Evolutionary conservation across 2,113 vertebrate species (phyloP).

Genomic region (Aviceda subcristata): DNA sequence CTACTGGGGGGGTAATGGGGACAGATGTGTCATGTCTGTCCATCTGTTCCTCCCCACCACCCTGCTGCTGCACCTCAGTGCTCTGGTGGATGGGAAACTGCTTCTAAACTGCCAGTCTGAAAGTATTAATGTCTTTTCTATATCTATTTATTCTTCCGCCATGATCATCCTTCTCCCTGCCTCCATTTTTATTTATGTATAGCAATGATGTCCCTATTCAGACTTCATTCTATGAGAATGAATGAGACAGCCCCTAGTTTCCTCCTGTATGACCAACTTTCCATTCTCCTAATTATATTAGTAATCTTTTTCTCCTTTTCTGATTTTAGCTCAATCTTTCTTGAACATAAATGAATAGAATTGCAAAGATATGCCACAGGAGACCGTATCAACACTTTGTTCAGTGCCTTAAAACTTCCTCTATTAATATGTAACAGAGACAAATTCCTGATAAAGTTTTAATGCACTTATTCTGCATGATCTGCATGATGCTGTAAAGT

Average conservation of each 20-base stretch:
- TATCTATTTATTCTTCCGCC: not conserved
- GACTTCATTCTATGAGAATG: not conserved
- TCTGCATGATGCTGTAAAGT: not conserved
- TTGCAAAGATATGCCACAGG: not conserved
- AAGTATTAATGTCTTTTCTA: not conserved
- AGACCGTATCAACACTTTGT: not conserved
- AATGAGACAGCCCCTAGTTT: not conserved
- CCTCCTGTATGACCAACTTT: not conserved
- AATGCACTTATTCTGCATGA: not conserved
- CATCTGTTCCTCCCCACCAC: no score
- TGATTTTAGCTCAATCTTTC: not conserved
- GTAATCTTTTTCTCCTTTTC: not conserved
- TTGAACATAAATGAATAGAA: not conserved
- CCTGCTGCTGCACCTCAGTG: not conserved
- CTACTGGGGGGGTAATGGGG: not conserved
- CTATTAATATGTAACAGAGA: no score
- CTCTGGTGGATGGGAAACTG: not conserved
- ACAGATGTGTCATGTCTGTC: not conserved
- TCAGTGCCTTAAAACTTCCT: not conserved
- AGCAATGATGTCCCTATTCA: not conserved
- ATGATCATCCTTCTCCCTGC: not conserved
- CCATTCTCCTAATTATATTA: not conserved
- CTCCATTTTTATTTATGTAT: not conserved
- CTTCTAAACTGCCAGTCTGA: not conserved
- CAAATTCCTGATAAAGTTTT: not conserved